Evolutionary conservation across 1,140 invertebrate species (phyloP).

Genomic region (Euwallacea fornicatus): DNA sequence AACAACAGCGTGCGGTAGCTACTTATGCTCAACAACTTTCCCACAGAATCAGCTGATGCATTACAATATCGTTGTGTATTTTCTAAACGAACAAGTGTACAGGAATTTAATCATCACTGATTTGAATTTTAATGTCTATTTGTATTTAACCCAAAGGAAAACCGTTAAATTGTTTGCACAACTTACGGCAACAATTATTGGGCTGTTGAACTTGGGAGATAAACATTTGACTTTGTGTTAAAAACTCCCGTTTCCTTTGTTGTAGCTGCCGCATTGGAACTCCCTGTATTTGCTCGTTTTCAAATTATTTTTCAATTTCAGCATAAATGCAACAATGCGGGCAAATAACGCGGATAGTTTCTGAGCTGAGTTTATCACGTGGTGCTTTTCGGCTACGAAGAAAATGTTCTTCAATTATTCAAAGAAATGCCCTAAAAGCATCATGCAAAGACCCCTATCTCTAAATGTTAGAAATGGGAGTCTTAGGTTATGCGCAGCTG

Average conservation of each 20-base stretch:
- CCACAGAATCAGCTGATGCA: conserved; percentile 29
- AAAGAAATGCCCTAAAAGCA: not conserved
- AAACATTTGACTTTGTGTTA: not conserved
- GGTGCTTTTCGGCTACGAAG: too few species aligned
- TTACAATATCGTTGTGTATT: conserved; percentile 9
- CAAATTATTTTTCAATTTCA: too few species aligned
- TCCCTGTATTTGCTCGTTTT: too few species aligned
- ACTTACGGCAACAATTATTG: not conserved
- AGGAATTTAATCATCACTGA: conserved; percentile 11
- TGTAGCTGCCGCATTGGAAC: not conserved
- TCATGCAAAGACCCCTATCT: conserved; percentile 13
- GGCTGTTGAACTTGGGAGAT: too few species aligned
- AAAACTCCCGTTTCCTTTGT: not conserved
- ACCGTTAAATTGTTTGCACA: too few species aligned
- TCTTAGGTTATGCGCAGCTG: conserved; percentile 14
- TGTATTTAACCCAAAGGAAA: too few species aligned
- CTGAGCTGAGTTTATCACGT: too few species aligned
- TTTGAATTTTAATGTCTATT: conserved; percentile 5
- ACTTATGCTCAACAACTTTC: conserved; percentile 12
- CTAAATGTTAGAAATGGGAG: conserved; percentile 21
- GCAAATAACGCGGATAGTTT: too few species aligned
- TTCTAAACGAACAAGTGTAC: conserved; percentile 15
- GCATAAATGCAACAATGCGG: too few species aligned
- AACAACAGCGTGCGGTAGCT: conserved; percentile 21
- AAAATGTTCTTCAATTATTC: too few species aligned